Conservation (phyloP, 2,888 invertebrate genomes). For the Apodemia duryi region DNA sequence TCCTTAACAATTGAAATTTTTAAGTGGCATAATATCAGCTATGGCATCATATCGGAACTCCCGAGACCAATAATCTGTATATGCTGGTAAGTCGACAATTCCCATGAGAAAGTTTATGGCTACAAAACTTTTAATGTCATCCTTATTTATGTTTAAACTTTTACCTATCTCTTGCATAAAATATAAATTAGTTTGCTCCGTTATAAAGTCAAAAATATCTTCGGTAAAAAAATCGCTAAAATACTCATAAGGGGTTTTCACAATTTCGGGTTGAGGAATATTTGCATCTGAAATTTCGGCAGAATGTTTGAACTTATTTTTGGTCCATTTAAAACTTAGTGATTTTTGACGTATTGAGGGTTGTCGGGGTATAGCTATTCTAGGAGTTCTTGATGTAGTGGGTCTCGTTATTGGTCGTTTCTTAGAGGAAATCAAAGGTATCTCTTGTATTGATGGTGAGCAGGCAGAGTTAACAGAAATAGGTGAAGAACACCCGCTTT, state of each 20-base stretch:
- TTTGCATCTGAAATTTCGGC: constrained; percentile 8
- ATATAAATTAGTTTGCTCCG: constrained; percentile 23
- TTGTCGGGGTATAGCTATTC: constrained; percentile 5
- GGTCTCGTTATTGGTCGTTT: neutral
- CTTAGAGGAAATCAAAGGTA: neutral
- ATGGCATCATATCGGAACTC: neutral
- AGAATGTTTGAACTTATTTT: constrained; percentile 12
- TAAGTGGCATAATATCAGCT: constrained; percentile 17
- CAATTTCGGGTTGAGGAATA: constrained; percentile 11
- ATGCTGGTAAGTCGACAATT: constrained; percentile 21
- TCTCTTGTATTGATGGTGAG: constrained; percentile 16
- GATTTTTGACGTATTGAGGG: constrained; percentile 4
- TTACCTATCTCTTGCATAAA: constrained; percentile 19
- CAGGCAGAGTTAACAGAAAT: neutral
- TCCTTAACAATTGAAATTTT: constrained; percentile 18
- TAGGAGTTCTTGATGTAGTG: neutral
- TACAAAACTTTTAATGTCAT: constrained; percentile 21
- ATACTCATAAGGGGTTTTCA: constrained; percentile 18
- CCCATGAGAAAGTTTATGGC: constrained; percentile 23
- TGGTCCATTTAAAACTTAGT: constrained; percentile 3
- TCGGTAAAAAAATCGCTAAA: constrained; percentile 22
- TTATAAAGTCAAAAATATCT: constrained; percentile 19
- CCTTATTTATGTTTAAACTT: constrained; percentile 20
- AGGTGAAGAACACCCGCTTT: neutral
- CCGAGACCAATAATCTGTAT: constrained; percentile 23